A percentile compares a stretch with the other conserved stretches of the same genome.
Evolutionary conservation across 2,797 vertebrate species (phyloP).

Genomic region (Anguilla megastoma): DNA sequence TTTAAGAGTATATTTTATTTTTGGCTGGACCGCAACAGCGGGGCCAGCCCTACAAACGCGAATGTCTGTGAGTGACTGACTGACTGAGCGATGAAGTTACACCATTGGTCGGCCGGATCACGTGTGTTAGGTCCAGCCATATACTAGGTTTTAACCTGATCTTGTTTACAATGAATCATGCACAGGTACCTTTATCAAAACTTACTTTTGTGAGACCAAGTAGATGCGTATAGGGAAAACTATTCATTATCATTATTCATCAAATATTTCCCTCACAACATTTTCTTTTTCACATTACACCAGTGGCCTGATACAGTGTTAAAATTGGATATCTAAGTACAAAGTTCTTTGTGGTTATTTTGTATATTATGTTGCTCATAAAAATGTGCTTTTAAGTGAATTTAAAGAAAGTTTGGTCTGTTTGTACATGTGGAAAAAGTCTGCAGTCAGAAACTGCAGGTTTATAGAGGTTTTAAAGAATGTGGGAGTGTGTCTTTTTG

Average conservation of each 20-base stretch:
- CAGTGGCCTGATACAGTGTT: not conserved
- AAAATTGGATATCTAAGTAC: not conserved
- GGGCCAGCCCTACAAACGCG: too few relatives aligned
- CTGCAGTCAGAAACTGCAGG: not conserved
- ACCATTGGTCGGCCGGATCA: too few relatives aligned
- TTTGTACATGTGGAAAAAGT: not conserved
- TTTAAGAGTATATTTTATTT: conserved; percentile 20
- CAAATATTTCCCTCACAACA: too few relatives aligned
- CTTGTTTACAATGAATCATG: not conserved
- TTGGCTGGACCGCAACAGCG: not conserved
- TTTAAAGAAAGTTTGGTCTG: not conserved
- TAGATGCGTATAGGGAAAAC: too few relatives aligned
- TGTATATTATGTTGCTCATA: not conserved
- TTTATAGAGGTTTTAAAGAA: not conserved
- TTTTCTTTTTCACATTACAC: too few relatives aligned
- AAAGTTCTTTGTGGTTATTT: not conserved
- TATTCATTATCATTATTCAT: too few relatives aligned
- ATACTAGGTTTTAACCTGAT: not conserved
- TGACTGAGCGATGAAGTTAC: too few relatives aligned
- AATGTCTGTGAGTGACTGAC: too few relatives aligned
- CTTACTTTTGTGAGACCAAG: not conserved
- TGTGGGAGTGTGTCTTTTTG: not conserved
- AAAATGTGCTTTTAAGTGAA: not conserved
- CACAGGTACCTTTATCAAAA: not conserved
- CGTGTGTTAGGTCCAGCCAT: too few relatives aligned